phyloP scores from a whole-genome alignment of 2,888 invertebrate genomes.

The Drymonia ruficornis region DNA sequence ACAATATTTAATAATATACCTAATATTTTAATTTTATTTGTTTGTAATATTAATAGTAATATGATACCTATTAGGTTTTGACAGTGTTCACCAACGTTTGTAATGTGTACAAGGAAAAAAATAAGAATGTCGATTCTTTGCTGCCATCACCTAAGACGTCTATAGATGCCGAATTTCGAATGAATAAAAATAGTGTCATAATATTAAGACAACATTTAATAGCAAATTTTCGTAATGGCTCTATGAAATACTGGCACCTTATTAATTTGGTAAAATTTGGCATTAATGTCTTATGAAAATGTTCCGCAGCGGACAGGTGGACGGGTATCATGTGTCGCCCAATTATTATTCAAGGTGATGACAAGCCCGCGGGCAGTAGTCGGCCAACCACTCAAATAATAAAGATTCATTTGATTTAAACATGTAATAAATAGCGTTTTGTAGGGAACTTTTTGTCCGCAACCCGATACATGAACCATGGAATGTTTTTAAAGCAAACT shows the following conservation, averaged over 20 bases:
- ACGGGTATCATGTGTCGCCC: slow-evolving; percentile 51
- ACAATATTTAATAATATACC: too few relatives aligned
- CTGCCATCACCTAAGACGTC: too few relatives aligned
- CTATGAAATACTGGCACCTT: slow-evolving; percentile 23
- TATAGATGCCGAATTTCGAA: too few relatives aligned
- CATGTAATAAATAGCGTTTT: slow-evolving; percentile 46
- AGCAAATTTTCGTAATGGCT: slow-evolving; percentile 18
- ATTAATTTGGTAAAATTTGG: slow-evolving; percentile 35
- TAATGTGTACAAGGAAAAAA: too few relatives aligned
- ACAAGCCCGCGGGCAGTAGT: slow-evolving; percentile 41
- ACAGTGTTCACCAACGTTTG: too few relatives aligned
- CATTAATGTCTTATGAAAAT: slow-evolving; percentile 38
- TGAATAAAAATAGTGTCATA: too few relatives aligned
- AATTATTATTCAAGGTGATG: slow-evolving; percentile 56
- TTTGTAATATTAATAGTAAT: too few relatives aligned
- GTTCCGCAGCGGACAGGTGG: slow-evolving; percentile 46
- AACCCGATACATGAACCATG: slow-evolving; percentile 52
- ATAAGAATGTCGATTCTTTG: too few relatives aligned
- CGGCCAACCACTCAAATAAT: slow-evolving; percentile 29
- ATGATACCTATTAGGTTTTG: too few relatives aligned
- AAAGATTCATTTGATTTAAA: slow-evolving; percentile 36
- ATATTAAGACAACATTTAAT: slow-evolving; percentile 8
- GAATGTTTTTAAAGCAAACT: slow-evolving; percentile 75
- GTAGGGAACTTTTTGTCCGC: slow-evolving; percentile 37
- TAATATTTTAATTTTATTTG: too few relatives aligned